Percentiles rank a stretch among this genome's conserved stretches.
These are phyloP conservation scores for Drosophila kikkawai DNA, from an alignment of 1,140 invertebrate species.

Conservation along the genomic window DNA sequence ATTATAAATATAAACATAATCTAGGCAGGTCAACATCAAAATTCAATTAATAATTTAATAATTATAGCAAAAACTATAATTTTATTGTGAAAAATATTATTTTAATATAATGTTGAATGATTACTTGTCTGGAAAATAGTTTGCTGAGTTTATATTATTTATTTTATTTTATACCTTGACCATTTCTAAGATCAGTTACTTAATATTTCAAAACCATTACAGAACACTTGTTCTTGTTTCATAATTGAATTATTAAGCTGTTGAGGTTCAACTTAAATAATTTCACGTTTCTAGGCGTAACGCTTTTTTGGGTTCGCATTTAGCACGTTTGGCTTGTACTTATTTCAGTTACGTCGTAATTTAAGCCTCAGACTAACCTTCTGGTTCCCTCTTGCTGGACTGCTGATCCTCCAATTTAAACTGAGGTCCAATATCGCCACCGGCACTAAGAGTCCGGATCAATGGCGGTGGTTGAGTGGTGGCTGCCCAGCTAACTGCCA, in stretches of 20 bases:
- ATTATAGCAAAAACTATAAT: neutral
- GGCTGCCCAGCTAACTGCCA: conserved; percentile 39
- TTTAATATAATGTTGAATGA: neutral
- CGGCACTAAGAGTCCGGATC: conserved; percentile 64
- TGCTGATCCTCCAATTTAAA: conserved; percentile 36
- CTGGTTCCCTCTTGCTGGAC: conserved; percentile 18
- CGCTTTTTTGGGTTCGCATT: conserved; percentile 28
- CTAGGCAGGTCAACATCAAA: neutral
- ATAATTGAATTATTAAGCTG: conserved; percentile 44
- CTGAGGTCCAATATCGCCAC: conserved; percentile 70
- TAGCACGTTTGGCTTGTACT: conserved; percentile 13
- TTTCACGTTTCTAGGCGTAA: conserved; percentile 56
- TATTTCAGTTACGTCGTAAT: neutral
- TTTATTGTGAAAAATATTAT: neutral
- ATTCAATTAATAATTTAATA: neutral
- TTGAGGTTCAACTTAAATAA: conserved; percentile 42
- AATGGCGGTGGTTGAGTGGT: conserved; percentile 64
- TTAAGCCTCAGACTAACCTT: conserved; percentile 45
- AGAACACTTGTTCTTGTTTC: conserved; percentile 20
- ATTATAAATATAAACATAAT: neutral
- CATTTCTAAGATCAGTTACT: neutral
- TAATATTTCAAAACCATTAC: conserved; percentile 3
- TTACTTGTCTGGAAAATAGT: neutral
- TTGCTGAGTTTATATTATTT: neutral
- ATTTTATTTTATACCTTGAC: neutral